A percentile compares a stretch with the other conserved stretches of the same genome.
Conservation (phyloP, 2,113 vertebrate genomes). For the Trachemys scripta region DNA sequence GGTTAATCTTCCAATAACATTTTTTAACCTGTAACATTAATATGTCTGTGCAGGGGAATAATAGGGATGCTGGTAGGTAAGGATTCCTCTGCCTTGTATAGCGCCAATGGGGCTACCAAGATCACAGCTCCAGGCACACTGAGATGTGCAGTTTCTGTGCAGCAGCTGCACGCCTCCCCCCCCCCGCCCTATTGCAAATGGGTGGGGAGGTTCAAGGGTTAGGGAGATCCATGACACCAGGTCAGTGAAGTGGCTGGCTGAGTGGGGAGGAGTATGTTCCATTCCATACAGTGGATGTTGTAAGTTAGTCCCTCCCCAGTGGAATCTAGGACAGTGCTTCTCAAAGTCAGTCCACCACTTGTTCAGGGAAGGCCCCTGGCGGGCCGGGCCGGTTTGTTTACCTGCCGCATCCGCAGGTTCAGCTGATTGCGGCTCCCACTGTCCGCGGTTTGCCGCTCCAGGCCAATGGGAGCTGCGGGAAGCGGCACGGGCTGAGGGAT, state of each 20-base stretch:
- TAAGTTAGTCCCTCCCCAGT: rapidly evolving
- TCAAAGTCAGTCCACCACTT: too few species aligned
- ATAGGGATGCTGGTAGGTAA: background rate
- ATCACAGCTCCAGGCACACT: too few species aligned
- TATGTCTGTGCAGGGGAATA: background rate
- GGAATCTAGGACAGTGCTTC: background rate
- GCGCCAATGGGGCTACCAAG: background rate
- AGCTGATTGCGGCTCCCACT: too few species aligned
- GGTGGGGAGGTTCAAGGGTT: too few species aligned
- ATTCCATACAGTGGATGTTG: background rate
- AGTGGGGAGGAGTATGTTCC: background rate
- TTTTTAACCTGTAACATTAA: background rate
- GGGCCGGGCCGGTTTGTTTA: too few species aligned
- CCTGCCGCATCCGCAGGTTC: too few species aligned
- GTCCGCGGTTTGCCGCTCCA: too few species aligned
- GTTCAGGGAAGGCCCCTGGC: too few species aligned
- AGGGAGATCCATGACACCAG: background rate
- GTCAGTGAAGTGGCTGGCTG: background rate
- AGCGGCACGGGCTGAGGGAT: too few species aligned
- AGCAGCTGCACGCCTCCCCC: background rate
- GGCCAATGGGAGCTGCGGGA: too few species aligned
- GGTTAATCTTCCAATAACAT: rapidly evolving
- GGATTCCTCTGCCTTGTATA: too few species aligned
- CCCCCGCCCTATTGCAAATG: too few species aligned
- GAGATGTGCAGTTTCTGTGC: background rate